These are phyloP conservation scores for fruit fly (Drosophila melanogaster) DNA, from an alignment of 1,140 invertebrate species.

Conservation along the genomic window Release_6_plus_ISO1_MT NT_037436.4:16181501-16182000, in stretches of 20 bases:
- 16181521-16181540: no score
- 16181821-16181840: slow-evolving; percentile 36
- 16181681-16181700: slow-evolving; percentile 9
- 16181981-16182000: background rate
- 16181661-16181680: slow-evolving; percentile 19
- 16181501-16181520: no score
- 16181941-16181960: slow-evolving; percentile 11
- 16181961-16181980: background rate
- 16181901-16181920: slow-evolving; percentile 16
- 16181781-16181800: background rate
- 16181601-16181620: background rate
- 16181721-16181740: slow-evolving; percentile 82
- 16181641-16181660: slow-evolving; percentile 36
- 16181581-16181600: no score
- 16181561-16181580: no score
- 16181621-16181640: slow-evolving; percentile 13
- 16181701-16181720: slow-evolving; percentile 78
- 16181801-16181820: background rate
- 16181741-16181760: slow-evolving; percentile 74
- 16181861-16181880: slow-evolving; percentile 68
- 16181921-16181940: slow-evolving; percentile 45
- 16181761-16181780: slow-evolving; percentile 1
- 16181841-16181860: slow-evolving; percentile 74
- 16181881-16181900: slow-evolving; percentile 27
- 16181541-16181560: no score